Base-by-base conservation (phyloP, 1,140 invertebrate species). In the Pseudomyrmex concolor region DNA sequence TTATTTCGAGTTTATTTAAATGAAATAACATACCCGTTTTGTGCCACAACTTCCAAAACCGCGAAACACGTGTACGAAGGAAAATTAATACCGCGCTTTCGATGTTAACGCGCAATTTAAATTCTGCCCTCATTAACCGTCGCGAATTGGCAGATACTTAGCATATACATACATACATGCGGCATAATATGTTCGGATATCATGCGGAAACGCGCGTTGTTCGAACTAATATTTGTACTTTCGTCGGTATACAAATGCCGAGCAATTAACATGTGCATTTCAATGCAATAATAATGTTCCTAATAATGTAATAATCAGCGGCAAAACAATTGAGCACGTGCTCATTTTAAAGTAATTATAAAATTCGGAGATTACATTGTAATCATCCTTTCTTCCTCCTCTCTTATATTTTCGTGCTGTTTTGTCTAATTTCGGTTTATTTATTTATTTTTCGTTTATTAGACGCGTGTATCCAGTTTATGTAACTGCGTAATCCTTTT, bases 91-190 rank as follows among this genome's bases (percentile, higher is more conserved):
- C 34, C 34, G 71, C 74, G 51, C 62, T 59, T 64, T 77, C 17
- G 51, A 62, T 71, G 43, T 59, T 70, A 59, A 71, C 54, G 12
- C 19, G 12, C 43, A 55, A 80, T 80, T 80, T 71, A 70, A 70
- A 71, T 80, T 80, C 54, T 50, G 54, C 15, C 43, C 45, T 80
- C 66, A 59, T 80, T 80, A 80, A 48, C 19, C 34, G 59, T 15
- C 48, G 15, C 60, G 60, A 59, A 80, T 80, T 54, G 54, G 57
- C 76, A 67, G 25, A 45, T n/a, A 59, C 43, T 80, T 60, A 10
- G 66, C 66, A 71, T 71, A 70, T 50, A 80, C 66, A 80, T 70
- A n/a, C 45, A 59, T 59, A 80, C 76, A 80, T 70, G 19, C 45
- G 66, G 48, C 66, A 48, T 80, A 71, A 80, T 57, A 80, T 70